Percentiles rank a stretch among this genome's conserved stretches.
Conservation (phyloP, 2,797 vertebrate genomes). For the Pachyuromys duprasi region DNA sequence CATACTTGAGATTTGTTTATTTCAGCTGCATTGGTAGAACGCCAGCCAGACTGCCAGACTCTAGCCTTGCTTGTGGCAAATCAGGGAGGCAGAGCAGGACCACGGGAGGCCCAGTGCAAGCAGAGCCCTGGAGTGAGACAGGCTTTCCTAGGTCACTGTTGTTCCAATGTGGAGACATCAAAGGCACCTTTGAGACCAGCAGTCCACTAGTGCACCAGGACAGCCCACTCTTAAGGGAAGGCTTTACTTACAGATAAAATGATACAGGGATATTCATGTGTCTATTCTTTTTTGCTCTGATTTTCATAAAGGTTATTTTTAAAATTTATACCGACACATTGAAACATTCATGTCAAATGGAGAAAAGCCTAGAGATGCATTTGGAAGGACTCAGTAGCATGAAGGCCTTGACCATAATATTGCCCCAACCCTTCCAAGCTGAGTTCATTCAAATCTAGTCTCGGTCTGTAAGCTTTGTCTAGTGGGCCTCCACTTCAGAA, state of each 20-base stretch:
- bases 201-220: rapidly evolving
- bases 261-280: background rate
- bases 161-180: too few species aligned
- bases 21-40: background rate
- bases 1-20: background rate
- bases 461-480: background rate
- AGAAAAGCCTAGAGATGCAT: background rate
- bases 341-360: background rate
- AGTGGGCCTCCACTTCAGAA: background rate
- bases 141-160: rapidly evolving
- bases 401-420: too few species aligned
- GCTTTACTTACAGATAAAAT: background rate
- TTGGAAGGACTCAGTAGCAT: background rate
- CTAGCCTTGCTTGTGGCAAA: background rate
- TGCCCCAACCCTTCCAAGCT: background rate
- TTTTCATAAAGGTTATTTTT: background rate
- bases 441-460: background rate
- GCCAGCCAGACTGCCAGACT: background rate
- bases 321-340: background rate
- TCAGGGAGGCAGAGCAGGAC: background rate
- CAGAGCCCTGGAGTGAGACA: rapidly evolving
- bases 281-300: background rate
- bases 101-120: background rate
- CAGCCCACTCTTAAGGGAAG: background rate
- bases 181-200: rapidly evolving